Evolutionary conservation across 2,797 vertebrate species (phyloP).

Genomic region (Typhlichthys eigenmanni): DNA sequence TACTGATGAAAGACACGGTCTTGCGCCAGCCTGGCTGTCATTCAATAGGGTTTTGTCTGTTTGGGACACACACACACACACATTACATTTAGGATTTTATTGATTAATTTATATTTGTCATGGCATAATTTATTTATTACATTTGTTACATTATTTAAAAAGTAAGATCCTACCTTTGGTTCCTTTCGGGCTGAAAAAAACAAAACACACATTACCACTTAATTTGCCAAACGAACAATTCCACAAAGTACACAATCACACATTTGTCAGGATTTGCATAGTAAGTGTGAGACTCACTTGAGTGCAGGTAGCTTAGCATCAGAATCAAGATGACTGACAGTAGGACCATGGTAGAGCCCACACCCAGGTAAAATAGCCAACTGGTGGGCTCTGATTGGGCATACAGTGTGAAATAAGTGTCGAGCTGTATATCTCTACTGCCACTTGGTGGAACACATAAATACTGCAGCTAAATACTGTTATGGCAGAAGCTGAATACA

Average conservation of each 20-base stretch:
- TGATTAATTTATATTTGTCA: background rate
- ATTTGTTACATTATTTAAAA: background rate
- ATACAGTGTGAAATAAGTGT: slow-evolving; percentile 21
- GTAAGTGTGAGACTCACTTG: slow-evolving; percentile 55
- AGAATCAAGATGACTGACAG: slow-evolving; percentile 34
- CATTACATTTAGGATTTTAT: slow-evolving; percentile 3
- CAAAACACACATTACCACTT: slow-evolving; percentile 29
- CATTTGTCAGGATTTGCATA: background rate
- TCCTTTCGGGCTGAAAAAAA: slow-evolving; percentile 51
- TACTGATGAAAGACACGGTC: background rate
- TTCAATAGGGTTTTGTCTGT: slow-evolving; percentile 60
- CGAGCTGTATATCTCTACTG: slow-evolving; percentile 31
- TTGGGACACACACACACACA: slow-evolving; percentile 20
- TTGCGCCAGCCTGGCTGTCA: background rate
- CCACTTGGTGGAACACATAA: slow-evolving; percentile 38
- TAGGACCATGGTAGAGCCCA: slow-evolving; percentile 10
- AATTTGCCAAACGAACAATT: background rate
- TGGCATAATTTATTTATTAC: too few relatives aligned
- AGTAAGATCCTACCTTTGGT: slow-evolving; percentile 51
- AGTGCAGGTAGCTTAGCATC: slow-evolving; percentile 31
- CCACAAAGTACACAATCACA: background rate
- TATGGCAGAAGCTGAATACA: background rate
- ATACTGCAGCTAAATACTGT: slow-evolving; percentile 5
- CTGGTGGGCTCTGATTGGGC: slow-evolving; percentile 52
- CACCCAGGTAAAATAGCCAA: slow-evolving; percentile 30